Conservation (phyloP, 2,797 vertebrate species). For the Manis pentadactyla region DNA sequence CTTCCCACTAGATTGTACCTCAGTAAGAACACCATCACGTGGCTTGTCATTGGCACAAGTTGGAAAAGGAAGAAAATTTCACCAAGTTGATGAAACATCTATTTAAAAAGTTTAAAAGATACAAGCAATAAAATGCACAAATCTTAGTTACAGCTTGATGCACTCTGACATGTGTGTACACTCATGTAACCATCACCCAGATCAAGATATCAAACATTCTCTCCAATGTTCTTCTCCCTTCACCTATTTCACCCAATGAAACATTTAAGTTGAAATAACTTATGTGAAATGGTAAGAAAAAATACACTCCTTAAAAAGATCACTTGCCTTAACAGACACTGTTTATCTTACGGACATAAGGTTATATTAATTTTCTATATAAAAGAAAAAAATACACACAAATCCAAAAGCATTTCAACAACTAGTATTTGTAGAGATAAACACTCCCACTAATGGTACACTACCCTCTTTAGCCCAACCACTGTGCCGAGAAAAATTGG, state of each 20-base stretch:
- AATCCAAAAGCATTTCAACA: background rate
- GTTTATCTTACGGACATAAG: background rate
- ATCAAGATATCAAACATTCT: too few species aligned
- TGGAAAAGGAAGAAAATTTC: conserved; percentile 19
- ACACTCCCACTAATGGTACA: background rate
- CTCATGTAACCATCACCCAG: too few species aligned
- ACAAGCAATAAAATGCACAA: too few species aligned
- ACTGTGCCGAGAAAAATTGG: background rate
- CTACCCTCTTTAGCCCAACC: background rate
- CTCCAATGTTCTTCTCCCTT: too few species aligned
- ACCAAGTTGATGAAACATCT: background rate
- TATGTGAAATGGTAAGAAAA: background rate
- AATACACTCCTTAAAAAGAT: background rate
- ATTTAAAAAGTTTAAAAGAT: background rate
- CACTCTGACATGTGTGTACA: too few species aligned
- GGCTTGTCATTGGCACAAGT: background rate
- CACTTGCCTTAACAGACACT: background rate
- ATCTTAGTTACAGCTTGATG: too few species aligned
- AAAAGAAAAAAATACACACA: background rate
- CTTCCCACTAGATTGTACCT: background rate
- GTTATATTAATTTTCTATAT: background rate
- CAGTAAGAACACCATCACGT: background rate
- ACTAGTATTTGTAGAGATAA: background rate
- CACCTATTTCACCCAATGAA: background rate
- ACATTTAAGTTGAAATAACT: conserved; percentile 41